Base-by-base conservation (phyloP, 2,797 vertebrate species). In the Silurus lanzhouensis region DNA sequence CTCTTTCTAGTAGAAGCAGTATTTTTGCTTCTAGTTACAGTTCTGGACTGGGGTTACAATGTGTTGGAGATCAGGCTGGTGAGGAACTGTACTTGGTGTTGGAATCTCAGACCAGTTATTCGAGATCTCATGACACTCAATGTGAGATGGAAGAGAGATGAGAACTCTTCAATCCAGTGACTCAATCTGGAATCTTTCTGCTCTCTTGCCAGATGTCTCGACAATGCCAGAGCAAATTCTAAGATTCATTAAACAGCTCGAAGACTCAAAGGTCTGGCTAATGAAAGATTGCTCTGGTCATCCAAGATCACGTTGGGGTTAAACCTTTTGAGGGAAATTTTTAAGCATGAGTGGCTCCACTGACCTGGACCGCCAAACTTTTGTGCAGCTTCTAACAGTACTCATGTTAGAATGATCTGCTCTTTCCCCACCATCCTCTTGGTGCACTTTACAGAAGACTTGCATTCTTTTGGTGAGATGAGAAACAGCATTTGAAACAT, bases 91-190 rank as follows among this genome's bases (percentile, higher is more conserved):
- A 38, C 38, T 38, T 38, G 3, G 38, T 38, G 38, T 38, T 38
- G 38, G 38, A 6, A 90, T 91, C 9, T 91, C 89, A 72, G 25
- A 17, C 3, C 52, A 2, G 72, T 88, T 90, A 55, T 86, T 88
- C 0, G n/a, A 58, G 19, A 91, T 88, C 0, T 88, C 77, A 46
- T 61, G 57, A 72, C 85, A 89, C 70, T 90, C 85, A 17, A 88
- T 66, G 20, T 89, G 86, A 17, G 85, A 70, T 38, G 87, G 82
- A 19, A 87, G 72, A 20, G 81, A 52, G 14, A 88, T 87, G 1
- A 70, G 3, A 17, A 71, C 77, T 9, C 44, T 83, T 0, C 85
- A 46, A 60, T 87, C 81, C 2, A 90, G 27, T 22, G 74, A 89
- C 70, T 89, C 83, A 0, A 86, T 77, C 66, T 71, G 20, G 12